Evolutionary conservation across 2,113 vertebrate species (phyloP).

Genomic region (Formicarius rufipectus): DNA sequence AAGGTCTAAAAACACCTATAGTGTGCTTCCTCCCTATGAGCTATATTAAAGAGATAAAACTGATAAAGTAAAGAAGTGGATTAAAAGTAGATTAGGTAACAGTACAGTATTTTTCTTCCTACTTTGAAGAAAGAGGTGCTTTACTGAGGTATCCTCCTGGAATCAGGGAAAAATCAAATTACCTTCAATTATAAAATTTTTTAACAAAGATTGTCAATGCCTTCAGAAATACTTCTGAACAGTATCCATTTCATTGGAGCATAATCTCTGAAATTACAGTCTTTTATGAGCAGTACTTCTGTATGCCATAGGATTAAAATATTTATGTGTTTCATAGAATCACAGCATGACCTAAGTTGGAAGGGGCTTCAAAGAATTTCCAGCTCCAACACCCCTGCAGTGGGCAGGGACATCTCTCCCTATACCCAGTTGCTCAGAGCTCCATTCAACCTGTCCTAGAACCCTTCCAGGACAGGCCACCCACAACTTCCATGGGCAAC

Average conservation of each 20-base stretch:
- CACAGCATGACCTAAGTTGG: not conserved
- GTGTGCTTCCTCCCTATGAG: not conserved
- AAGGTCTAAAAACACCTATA: not conserved
- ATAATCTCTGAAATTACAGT: not conserved
- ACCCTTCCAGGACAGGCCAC: not conserved
- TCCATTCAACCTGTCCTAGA: not conserved
- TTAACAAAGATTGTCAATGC: not conserved
- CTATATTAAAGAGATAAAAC: not conserved
- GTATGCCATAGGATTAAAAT: not conserved
- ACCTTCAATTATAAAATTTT: not conserved
- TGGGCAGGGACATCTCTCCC: not conserved
- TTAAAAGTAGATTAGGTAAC: not conserved
- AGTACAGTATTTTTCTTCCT: not conserved
- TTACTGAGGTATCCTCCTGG: not conserved
- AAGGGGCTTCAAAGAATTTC: not conserved
- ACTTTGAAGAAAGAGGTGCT: not conserved
- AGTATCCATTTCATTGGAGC: not conserved
- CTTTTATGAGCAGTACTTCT: not conserved
- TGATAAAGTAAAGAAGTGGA: not conserved
- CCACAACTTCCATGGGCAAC: not conserved
- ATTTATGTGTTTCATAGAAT: not conserved
- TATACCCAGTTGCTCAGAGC: not conserved
- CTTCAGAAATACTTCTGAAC: not conserved
- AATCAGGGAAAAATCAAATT: not conserved
- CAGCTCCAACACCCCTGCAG: not conserved